A percentile compares a stretch with the other conserved stretches of the same genome.
These are phyloP conservation scores for Gortyna flavago DNA, from an alignment of 2,888 invertebrate genomes.

Conservation along the genomic window DNA sequence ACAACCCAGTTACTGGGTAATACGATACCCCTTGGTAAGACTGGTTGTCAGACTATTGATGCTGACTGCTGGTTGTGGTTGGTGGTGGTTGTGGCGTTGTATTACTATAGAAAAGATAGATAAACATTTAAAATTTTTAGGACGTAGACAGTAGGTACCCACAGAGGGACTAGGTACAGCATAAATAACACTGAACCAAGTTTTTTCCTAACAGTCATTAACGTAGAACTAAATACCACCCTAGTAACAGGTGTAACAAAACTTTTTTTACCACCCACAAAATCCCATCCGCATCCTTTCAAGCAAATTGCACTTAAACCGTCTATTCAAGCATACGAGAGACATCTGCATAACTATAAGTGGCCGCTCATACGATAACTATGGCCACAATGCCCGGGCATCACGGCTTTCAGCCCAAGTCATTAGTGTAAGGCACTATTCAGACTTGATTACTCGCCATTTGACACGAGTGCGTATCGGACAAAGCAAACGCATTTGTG, in stretches of 20 bases:
- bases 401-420: constrained; percentile 66
- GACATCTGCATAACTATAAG: constrained; percentile 41
- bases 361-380: constrained; percentile 33
- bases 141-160: no score
- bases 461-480: constrained; percentile 72
- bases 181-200: background rate
- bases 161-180: background rate
- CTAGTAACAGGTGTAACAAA: background rate
- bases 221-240: background rate
- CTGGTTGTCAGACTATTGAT: no score
- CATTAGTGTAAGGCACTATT: constrained; percentile 73
- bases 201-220: background rate
- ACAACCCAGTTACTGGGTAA: no score
- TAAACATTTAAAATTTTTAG: no score
- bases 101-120: no score
- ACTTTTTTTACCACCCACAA: background rate
- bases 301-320: constrained; percentile 28
- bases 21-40: no score
- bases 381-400: constrained; percentile 25
- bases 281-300: background rate
- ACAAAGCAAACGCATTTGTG: constrained; percentile 80
- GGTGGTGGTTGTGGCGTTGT: no score
- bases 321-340: constrained; percentile 13
- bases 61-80: no score
- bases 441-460: constrained; percentile 76